Conservation (phyloP, 1,140 invertebrate genomes). For the Zaprionus kolodkinae region DNA sequence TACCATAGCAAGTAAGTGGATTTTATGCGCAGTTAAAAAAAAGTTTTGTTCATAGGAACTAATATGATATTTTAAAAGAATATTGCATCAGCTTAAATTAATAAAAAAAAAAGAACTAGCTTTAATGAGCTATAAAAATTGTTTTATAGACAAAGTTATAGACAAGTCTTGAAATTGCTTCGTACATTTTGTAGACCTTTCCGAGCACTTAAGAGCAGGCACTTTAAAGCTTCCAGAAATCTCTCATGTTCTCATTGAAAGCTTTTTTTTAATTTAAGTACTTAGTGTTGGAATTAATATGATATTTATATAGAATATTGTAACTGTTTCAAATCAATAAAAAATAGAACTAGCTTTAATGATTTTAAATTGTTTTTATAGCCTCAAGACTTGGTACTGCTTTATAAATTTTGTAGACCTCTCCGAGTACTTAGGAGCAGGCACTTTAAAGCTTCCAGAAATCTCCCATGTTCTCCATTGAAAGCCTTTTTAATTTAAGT, state of each 20-base stretch:
- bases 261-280: no score
- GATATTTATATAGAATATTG: no score
- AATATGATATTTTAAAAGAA: background rate
- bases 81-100: no score
- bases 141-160: no score
- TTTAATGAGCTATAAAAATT: background rate
- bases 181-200: background rate
- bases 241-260: background rate
- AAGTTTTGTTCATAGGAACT: background rate
- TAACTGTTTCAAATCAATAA: no score
- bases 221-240: background rate
- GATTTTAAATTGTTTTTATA: background rate
- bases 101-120: no score
- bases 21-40: background rate
- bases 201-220: background rate
- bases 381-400: background rate
- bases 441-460: background rate
- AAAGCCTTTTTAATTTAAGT: no score
- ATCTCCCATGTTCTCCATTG: background rate
- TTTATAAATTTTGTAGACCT: background rate
- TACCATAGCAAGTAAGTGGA: conserved; percentile 1
- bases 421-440: background rate
- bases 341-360: background rate
- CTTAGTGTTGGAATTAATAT: background rate
- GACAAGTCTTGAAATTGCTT: background rate